Percentiles rank a stretch among this genome's conserved stretches.
phyloP scores from a whole-genome alignment of 2,797 vertebrate species.

The Lophius americanus region DNA sequence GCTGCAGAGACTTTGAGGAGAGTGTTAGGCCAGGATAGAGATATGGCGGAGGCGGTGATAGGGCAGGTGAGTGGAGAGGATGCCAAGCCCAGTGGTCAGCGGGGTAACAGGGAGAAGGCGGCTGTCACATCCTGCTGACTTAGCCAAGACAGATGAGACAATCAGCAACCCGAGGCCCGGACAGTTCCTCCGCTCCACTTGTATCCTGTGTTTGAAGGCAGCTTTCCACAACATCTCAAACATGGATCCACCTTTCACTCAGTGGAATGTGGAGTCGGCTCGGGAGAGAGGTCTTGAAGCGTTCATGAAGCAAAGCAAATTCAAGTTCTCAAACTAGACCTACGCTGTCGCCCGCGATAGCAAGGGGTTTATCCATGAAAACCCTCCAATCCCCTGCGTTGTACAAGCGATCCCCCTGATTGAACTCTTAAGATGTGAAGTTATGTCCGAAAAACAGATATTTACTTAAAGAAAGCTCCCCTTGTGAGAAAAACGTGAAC shows the following conservation, averaged over 20 bases:
- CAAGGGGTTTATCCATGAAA: no score
- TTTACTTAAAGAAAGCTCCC: no score
- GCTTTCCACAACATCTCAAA: constrained; percentile 67
- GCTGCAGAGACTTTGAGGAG: constrained; percentile 74
- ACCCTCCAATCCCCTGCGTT: no score
- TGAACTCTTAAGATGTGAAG: no score
- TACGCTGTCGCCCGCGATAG: no score
- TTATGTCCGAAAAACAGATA: no score
- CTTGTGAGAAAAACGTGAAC: no score
- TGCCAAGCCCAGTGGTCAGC: constrained; percentile 77
- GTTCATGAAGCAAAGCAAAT: neutral
- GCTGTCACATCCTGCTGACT: constrained; percentile 79
- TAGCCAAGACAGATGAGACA: constrained; percentile 76
- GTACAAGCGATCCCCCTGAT: no score
- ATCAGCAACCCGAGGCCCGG: constrained; percentile 70
- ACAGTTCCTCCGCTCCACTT: constrained; percentile 62
- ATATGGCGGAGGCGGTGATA: constrained; percentile 66
- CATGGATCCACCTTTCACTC: constrained; percentile 45
- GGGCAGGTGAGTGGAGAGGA: constrained; percentile 73
- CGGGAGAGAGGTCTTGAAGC: constrained; percentile 6
- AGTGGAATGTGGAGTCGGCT: constrained; percentile 17
- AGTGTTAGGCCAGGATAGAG: constrained; percentile 60
- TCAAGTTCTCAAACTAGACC: no score
- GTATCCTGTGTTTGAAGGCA: constrained; percentile 63
- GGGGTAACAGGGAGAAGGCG: constrained; percentile 68